Evolutionary conservation across 1,140 invertebrate species (phyloP).

Genomic region (Papilio polyxenes): DNA sequence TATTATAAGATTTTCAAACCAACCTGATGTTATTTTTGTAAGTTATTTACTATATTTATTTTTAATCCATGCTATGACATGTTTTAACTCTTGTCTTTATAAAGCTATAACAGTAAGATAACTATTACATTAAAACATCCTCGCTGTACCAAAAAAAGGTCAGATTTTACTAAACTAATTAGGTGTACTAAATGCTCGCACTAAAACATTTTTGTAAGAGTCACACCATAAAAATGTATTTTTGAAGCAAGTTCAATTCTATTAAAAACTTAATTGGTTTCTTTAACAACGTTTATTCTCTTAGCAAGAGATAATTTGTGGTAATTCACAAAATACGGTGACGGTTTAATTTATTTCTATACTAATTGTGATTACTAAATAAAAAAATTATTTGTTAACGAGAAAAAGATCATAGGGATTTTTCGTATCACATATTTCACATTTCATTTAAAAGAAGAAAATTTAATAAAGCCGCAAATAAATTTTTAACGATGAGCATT

Average conservation of each 20-base stretch:
- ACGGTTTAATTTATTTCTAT: background rate
- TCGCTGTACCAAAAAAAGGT: background rate
- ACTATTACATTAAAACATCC: too few relatives aligned
- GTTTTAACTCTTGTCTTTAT: too few relatives aligned
- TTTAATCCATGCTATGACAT: too few relatives aligned
- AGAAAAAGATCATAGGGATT: background rate
- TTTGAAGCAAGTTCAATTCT: background rate
- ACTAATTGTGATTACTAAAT: too few relatives aligned
- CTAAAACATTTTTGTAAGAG: background rate
- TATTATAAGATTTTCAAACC: background rate
- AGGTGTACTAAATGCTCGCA: background rate
- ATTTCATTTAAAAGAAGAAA: background rate
- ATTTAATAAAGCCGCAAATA: background rate
- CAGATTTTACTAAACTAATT: background rate
- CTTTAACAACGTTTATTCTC: background rate
- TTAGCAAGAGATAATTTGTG: background rate
- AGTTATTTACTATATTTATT: too few relatives aligned
- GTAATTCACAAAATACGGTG: background rate
- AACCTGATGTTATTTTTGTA: too few relatives aligned
- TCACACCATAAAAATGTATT: slow-evolving; percentile 5
- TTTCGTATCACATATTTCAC: background rate
- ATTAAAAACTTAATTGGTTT: slow-evolving; percentile 12
- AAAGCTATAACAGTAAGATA: too few relatives aligned
- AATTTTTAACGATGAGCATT: background rate
- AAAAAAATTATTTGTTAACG: background rate